Evolutionary conservation across 2,888 invertebrate species (phyloP).

Genomic region (Heliconius charithonia): DNA sequence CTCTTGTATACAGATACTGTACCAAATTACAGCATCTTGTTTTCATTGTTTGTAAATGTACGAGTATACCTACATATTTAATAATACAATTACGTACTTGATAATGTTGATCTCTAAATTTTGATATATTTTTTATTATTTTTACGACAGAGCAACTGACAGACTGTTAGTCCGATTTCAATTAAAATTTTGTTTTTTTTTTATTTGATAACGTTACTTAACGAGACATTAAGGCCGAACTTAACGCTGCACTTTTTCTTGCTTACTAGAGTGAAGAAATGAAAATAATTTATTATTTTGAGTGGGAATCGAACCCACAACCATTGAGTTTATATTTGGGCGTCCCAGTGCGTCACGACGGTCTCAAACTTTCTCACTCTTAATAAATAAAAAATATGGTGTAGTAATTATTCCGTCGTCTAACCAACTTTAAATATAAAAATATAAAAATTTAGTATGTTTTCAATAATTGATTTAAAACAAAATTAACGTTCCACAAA

Average conservation of each 20-base stretch:
- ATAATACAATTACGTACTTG: neutral
- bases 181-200: too few relatives aligned
- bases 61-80: neutral
- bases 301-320: neutral
- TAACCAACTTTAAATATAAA: too few relatives aligned
- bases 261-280: neutral
- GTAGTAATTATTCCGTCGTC: too few relatives aligned
- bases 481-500: neutral
- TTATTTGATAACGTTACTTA: too few relatives aligned
- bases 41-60: constrained; percentile 18
- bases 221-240: neutral
- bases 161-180: too few relatives aligned
- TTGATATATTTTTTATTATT: too few relatives aligned
- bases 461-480: too few relatives aligned
- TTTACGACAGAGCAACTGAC: too few relatives aligned
- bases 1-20: constrained; percentile 26
- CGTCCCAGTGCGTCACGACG: neutral
- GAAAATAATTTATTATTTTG: neutral
- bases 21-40: constrained; percentile 37
- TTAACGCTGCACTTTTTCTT: neutral
- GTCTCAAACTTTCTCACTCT: too few relatives aligned
- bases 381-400: too few relatives aligned
- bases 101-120: too few relatives aligned
- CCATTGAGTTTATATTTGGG: neutral
- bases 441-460: too few relatives aligned